These are phyloP conservation scores for Squalus acanthias DNA, from an alignment of 2,797 vertebrate species.

Conservation along the genomic window DNA sequence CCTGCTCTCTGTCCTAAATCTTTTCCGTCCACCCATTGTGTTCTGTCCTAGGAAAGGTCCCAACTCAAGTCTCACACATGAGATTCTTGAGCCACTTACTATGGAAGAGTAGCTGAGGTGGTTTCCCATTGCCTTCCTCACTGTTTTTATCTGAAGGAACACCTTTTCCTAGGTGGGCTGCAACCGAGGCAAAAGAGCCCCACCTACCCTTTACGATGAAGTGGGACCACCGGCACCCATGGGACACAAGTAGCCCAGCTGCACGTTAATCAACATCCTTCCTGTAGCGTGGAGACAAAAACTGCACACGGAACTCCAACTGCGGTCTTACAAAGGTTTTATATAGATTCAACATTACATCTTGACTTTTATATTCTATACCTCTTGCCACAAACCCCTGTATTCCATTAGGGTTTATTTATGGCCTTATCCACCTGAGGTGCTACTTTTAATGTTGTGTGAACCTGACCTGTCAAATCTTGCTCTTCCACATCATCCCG, in stretches of 20 bases:
- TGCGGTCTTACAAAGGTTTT: neutral
- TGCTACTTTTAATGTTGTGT: neutral
- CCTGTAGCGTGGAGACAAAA: neutral
- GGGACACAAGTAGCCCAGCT: neutral
- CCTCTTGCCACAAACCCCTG: too few relatives aligned
- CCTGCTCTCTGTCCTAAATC: neutral
- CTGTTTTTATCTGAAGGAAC: neutral
- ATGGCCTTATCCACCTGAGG: too few relatives aligned
- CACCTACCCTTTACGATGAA: neutral
- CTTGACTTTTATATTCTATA: neutral
- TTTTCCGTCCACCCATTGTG: neutral
- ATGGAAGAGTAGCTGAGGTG: neutral
- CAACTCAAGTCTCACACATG: neutral
- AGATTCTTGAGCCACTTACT: neutral
- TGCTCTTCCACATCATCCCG: too few relatives aligned
- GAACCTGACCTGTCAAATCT: neutral
- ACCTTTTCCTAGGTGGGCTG: neutral
- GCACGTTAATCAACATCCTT: neutral
- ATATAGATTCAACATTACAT: neutral
- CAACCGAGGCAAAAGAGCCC: neutral
- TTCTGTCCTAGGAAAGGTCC: neutral
- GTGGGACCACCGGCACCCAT: neutral
- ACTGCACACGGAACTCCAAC: neutral
- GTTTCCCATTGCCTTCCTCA: neutral
- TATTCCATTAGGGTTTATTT: too few relatives aligned